Evolutionary conservation across 2,888 invertebrate species (phyloP), one percentile per base, ranked within the genome.

Genomic region (Dasypolia templi): DNA sequence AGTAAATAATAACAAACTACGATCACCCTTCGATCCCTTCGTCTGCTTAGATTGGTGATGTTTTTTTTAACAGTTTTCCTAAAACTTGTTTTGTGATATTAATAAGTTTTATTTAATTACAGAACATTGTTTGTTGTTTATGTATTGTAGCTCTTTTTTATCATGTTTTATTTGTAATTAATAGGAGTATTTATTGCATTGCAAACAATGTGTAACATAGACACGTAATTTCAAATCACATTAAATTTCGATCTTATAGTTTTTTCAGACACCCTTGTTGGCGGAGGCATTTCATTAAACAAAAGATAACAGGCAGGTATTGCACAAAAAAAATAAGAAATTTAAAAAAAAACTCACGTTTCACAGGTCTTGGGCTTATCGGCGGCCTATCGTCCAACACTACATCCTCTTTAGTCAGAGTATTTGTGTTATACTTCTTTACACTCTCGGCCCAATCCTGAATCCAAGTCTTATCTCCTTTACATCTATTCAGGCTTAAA

Each of bases 361-460:
- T 96, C 2, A 87, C 89, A 5, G 91, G 85, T 82, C 95, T 90
- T 0, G 96, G 96, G 71, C 96, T 96, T 29, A 95, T 81, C 0
- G 96, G 96, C 11, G 95, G 95, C 51, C 94, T 86, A 26, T 95
- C 95, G 46, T 75, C 79, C 49, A 94, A 92, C 14, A 93, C 82
- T 22, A 87, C 86, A 84, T 93, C 92, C 35, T 92, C 92, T 17
- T 79, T 83, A 0, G 89, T 91, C 67, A 94, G 78, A 0, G 92
- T 89, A 85, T 96, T 93, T 26, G 94, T 95, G 80, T 96, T 96
- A 75, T 96, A 96, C 81, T 95, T 96, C 87, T 96, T 96, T 0
- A 97, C 97, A 89, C 97, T 97, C 51, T 97, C 96, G 0, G 97
- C 97, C 97, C 97, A 97, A 81, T 97, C 97, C 84, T 97, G 97